Conservation (phyloP, 2,888 invertebrate species). For the Bellardia bayeri region DNA sequence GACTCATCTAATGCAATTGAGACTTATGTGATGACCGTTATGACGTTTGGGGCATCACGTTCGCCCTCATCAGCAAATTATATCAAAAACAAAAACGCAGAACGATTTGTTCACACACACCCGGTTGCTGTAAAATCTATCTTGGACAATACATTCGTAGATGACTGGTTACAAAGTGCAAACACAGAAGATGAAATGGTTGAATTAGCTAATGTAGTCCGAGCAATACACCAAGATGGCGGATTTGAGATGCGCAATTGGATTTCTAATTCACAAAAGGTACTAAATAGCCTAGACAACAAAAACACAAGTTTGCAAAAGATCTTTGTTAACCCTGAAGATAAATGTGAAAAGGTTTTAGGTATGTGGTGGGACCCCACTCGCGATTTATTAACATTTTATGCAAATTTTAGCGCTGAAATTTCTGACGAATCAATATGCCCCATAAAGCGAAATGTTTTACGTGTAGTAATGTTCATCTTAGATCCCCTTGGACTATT, state of each 20-base stretch:
- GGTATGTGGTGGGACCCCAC: slow-evolving; percentile 6
- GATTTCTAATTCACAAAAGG: slow-evolving; percentile 60
- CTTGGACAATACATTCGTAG: slow-evolving; percentile 51
- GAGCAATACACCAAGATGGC: slow-evolving; percentile 44
- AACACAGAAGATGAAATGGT: slow-evolving; percentile 56
- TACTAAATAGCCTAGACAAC: background rate
- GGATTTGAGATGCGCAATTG: slow-evolving; percentile 67
- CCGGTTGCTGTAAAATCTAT: slow-evolving; percentile 37
- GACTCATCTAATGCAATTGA: background rate
- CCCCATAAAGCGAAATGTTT: slow-evolving; percentile 18
- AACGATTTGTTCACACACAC: slow-evolving; percentile 15
- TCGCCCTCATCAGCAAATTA: slow-evolving; percentile 56
- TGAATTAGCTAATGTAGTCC: slow-evolving; percentile 46
- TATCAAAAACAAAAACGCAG: slow-evolving; percentile 58
- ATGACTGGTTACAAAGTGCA: slow-evolving; percentile 64
- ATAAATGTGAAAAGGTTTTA: background rate
- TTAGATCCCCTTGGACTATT: slow-evolving; percentile 57
- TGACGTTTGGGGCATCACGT: slow-evolving; percentile 17
- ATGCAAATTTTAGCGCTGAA: background rate
- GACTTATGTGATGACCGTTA: background rate
- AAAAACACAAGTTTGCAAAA: background rate
- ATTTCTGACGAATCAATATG: background rate
- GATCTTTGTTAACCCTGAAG: background rate
- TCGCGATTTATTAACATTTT: background rate
- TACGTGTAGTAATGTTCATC: slow-evolving; percentile 34